Evolutionary conservation across 30 jellyfish, hydroid and myxozoan species (phyloP).

Genomic region (Hydra vulgaris): DNA sequence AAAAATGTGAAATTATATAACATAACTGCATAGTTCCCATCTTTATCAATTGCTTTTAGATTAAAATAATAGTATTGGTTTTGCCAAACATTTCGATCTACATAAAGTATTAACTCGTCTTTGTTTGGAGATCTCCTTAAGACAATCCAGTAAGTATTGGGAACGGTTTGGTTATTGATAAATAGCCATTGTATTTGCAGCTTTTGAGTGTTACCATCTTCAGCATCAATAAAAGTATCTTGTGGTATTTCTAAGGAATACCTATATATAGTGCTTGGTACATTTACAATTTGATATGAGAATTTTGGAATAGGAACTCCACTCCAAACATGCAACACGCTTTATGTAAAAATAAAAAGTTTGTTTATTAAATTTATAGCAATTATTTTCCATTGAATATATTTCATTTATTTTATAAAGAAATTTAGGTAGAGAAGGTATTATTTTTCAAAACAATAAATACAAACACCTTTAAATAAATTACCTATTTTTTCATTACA

Average conservation of each 20-base stretch:
- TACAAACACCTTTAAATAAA: no score
- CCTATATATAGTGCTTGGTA: background rate
- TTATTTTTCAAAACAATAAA: no score
- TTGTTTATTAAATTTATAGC: no score
- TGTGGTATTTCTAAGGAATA: slow-evolving; percentile 19
- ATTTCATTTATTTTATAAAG: no score
- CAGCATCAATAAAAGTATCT: slow-evolving; percentile 43
- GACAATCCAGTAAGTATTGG: slow-evolving; percentile 33
- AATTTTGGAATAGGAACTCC: background rate
- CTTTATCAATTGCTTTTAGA: slow-evolving; percentile 57
- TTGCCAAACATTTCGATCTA: background rate
- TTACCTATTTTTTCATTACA: no score
- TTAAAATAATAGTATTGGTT: slow-evolving; percentile 10
- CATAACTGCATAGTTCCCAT: slow-evolving; percentile 23
- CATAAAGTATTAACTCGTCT: background rate
- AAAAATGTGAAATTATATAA: background rate
- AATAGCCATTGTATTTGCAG: slow-evolving; percentile 15
- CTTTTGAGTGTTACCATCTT: slow-evolving; percentile 39
- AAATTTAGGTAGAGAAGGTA: no score
- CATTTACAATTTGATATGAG: background rate
- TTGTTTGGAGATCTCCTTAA: background rate
- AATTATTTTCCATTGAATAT: no score
- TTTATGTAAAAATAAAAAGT: no score
- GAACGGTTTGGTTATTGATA: slow-evolving; percentile 17
- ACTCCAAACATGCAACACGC: background rate